Percentiles rank a stretch among this genome's conserved stretches.
Evolutionary conservation across 2,113 vertebrate species (phyloP).

Genomic region (Xerus inauris): DNA sequence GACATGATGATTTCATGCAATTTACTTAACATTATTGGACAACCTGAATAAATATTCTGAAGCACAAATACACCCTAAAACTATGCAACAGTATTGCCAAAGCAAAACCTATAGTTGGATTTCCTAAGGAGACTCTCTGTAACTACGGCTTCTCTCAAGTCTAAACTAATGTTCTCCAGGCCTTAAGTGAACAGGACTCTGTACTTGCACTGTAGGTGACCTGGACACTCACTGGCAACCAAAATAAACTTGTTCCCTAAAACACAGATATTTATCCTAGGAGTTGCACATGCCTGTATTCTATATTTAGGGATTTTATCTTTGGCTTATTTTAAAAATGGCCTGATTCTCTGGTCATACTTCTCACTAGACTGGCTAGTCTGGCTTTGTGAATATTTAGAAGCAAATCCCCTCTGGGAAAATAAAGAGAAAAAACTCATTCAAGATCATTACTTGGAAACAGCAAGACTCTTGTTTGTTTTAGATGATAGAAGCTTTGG

Average conservation of each 20-base stretch:
- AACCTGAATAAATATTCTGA: conserved; percentile 27
- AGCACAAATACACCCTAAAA: neutral
- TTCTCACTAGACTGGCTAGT: conserved; percentile 79
- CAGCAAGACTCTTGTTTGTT: conserved; percentile 81
- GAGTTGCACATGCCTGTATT: conserved; percentile 28
- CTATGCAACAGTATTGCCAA: neutral
- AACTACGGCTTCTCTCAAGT: neutral
- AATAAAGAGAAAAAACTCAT: conserved; percentile 76
- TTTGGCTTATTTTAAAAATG: conserved; percentile 77
- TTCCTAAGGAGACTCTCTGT: neutral
- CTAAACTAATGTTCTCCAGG: neutral
- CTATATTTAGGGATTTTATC: conserved; percentile 77
- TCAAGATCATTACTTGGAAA: conserved; percentile 82
- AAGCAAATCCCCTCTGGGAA: conserved; percentile 80
- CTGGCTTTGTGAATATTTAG: conserved; percentile 82
- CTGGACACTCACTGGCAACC: conserved; percentile 2
- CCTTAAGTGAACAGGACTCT: neutral
- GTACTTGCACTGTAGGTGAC: neutral
- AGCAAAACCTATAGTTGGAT: neutral
- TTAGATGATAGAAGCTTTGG: conserved; percentile 73
- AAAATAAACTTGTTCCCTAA: conserved; percentile 55
- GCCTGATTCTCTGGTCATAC: conserved; percentile 79
- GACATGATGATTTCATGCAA: neutral
- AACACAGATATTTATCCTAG: conserved; percentile 53
- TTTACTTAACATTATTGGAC: conserved; percentile 10